A percentile compares a stretch with the other conserved stretches of the same genome.
Evolutionary conservation across 2,797 vertebrate species (phyloP).

Genomic region (Cacajao melanocephalus): DNA sequence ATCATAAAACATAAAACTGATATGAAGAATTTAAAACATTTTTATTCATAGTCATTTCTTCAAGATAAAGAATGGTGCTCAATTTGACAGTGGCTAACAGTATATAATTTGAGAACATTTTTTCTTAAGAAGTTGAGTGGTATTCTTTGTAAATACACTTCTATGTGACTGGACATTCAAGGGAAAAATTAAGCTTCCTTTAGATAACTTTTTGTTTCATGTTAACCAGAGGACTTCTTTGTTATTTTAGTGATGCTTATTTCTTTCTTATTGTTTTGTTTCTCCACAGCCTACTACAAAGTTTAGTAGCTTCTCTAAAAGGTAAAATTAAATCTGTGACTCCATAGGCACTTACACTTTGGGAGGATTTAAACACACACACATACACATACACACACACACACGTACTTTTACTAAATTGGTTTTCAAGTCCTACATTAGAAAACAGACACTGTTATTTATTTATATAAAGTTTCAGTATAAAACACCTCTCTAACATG

Average conservation of each 20-base stretch:
- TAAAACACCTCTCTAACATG: background rate
- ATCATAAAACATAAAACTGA: background rate
- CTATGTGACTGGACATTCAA: background rate
- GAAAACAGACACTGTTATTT: background rate
- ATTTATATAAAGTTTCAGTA: background rate
- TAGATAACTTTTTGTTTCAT: background rate
- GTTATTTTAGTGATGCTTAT: background rate
- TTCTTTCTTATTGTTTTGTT: conserved; percentile 4
- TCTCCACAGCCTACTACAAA: background rate
- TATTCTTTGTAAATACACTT: background rate
- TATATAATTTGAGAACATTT: background rate
- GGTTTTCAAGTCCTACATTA: background rate
- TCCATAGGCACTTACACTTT: background rate
- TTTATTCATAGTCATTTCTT: background rate
- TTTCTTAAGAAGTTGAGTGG: background rate
- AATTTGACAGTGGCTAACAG: background rate
- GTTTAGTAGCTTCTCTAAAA: conserved; percentile 35
- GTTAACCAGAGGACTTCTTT: conserved; percentile 27
- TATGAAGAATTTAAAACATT: background rate
- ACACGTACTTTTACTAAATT: conserved; percentile 20
- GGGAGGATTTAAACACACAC: background rate
- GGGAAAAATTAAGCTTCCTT: conserved; percentile 1
- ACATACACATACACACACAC: background rate
- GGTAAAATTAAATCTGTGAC: conserved; percentile 36
- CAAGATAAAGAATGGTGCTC: background rate